Base-by-base conservation (phyloP, 2,113 vertebrate genomes). In the Hippocampus barbouri region DNA sequence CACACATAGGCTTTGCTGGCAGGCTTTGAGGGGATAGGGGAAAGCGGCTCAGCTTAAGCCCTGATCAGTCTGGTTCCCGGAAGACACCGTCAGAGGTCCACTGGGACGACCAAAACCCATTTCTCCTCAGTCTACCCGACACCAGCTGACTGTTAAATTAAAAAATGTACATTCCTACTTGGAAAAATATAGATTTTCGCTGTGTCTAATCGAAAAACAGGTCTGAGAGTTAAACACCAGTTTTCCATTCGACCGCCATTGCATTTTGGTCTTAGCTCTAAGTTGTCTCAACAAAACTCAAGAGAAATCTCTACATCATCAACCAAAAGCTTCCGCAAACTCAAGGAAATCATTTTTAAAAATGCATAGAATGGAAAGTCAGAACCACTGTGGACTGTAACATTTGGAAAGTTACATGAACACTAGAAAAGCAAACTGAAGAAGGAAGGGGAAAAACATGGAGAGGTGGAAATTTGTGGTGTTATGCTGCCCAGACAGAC, bases 1-100 rank as follows among this genome's bases (percentile, higher is more conserved):
- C 67, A 71, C 66, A 74, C 64, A 65, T 72, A 57, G 68, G 64
- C 51, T 80, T 66, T 71, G 75, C 54, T 76, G 75, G 76, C 74
- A 80, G 72, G 43, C 70, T 79, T 79, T 73, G 73, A 79, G 78
- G 30, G 63, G 71, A 80, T 65, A 67, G 70, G 68, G 73, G 56
- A 79, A 85, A 86, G 83, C 76, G 64, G 77, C 78, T 86, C 85
- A 84, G 51, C 71, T 59, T 83, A 85, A 86, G 86, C 79, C 81
- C 75, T 71, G 79, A 88, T 90, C 82, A 82, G 82, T 85, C 78
- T 80, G 66, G 71, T 78, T 78, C 79, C 62, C 41, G 72, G 72
- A 85, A 77, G 86, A 79, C 73, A 70, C 66, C 53, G 75, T 78
- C 64, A 65, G 73, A 74, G 61, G 69, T 77, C 71, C 51, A 54